Conservation (phyloP, 2,797 vertebrate species). For the Coluber constrictor region DNA sequence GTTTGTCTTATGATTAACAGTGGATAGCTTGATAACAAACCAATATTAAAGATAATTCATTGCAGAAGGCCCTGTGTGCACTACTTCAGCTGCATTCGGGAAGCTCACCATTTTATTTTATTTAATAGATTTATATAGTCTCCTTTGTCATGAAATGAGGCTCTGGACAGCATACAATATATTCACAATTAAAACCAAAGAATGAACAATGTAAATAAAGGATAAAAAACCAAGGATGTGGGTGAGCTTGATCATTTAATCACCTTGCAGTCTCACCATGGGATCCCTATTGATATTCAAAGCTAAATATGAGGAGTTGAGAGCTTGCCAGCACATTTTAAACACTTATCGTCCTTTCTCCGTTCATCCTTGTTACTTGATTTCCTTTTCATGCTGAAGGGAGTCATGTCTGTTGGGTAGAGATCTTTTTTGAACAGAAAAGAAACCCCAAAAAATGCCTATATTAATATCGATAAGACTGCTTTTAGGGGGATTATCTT, state of each 20-base stretch:
- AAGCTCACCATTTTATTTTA: conserved; percentile 21
- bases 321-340: conserved; percentile 31
- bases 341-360: conserved; percentile 7
- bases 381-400: not conserved
- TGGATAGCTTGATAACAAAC: conserved; percentile 53
- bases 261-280: not conserved
- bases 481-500: not conserved
- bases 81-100: conserved; percentile 2
- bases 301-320: conserved; percentile 28
- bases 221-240: not conserved
- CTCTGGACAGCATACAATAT: not conserved
- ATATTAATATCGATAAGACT: not conserved
- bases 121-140: not conserved
- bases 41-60: conserved; percentile 60
- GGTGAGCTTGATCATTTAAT: not conserved
- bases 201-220: not conserved
- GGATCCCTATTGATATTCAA: conserved; percentile 16
- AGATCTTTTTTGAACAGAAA: not conserved
- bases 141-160: not conserved
- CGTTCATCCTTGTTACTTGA: not conserved
- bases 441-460: not conserved
- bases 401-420: conserved; percentile 13
- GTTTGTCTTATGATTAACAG: conserved; percentile 57
- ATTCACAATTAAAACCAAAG: not conserved
- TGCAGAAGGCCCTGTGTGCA: conserved; percentile 24